Conservation (phyloP, 2,113 vertebrate species). For the Bungarus multicinctus region DNA sequence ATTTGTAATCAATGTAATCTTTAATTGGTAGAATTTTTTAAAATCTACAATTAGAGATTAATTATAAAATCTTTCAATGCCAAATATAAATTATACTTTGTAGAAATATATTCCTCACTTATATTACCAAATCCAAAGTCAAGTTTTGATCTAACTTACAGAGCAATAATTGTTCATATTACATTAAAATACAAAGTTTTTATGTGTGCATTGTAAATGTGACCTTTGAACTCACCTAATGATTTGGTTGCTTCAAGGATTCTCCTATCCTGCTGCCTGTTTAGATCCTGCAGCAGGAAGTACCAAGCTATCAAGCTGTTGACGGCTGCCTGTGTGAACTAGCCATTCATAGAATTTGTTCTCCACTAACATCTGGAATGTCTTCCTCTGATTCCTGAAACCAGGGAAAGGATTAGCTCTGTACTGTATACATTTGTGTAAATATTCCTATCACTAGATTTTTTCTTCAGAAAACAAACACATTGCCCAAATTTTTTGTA, state of each 20-base stretch:
- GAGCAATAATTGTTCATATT: background rate
- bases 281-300: conserved; percentile 65
- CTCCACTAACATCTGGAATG: conserved; percentile 87
- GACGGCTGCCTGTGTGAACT: conserved; percentile 79
- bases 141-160: background rate
- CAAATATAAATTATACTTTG: background rate
- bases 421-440: background rate
- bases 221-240: conserved; percentile 36
- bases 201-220: background rate
- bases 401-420: conserved; percentile 11
- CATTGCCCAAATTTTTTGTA: background rate
- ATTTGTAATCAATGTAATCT: background rate
- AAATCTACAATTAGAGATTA: background rate
- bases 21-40: background rate
- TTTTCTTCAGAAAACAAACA: background rate
- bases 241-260: background rate
- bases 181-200: background rate
- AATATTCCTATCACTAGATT: background rate
- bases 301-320: conserved; percentile 89
- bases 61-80: background rate
- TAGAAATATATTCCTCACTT: background rate
- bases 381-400: conserved; percentile 84
- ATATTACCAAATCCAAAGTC: too few relatives aligned
- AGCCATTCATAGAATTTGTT: conserved; percentile 92
- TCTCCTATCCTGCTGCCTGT: conserved; percentile 59